Evolutionary conservation across 1,140 invertebrate species (phyloP).

Genomic region (Sipha flava): DNA sequence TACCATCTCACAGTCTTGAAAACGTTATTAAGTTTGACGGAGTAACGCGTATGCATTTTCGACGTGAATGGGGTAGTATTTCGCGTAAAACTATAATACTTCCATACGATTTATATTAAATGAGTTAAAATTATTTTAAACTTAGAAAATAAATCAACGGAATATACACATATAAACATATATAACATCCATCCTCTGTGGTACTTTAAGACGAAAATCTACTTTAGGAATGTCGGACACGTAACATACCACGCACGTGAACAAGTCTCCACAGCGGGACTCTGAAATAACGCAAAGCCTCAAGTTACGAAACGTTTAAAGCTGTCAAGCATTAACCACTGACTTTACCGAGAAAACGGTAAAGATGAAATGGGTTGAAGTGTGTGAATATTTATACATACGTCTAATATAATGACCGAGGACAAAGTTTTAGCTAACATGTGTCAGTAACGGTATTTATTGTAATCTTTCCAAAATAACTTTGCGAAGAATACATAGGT

Average conservation of each 20-base stretch:
- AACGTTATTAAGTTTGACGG: neutral
- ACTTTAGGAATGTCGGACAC: neutral
- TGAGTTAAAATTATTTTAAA: too few relatives aligned
- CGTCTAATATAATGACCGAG: neutral
- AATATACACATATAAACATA: too few relatives aligned
- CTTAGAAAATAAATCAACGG: too few relatives aligned
- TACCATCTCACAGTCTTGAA: too few relatives aligned
- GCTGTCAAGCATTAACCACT: neutral
- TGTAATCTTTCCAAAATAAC: too few relatives aligned
- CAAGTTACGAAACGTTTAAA: neutral
- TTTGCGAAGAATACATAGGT: too few relatives aligned
- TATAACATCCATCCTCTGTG: too few relatives aligned
- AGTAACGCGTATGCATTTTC: neutral
- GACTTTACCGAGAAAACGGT: neutral
- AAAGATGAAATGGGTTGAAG: constrained; percentile 3
- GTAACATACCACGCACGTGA: too few relatives aligned
- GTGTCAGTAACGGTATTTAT: neutral
- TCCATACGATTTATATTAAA: too few relatives aligned
- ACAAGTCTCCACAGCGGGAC: neutral
- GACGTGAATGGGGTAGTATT: too few relatives aligned
- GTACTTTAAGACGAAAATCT: too few relatives aligned
- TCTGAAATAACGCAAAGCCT: neutral
- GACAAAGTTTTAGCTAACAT: neutral
- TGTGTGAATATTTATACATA: neutral
- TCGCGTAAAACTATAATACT: too few relatives aligned